phyloP scores from a whole-genome alignment of 2,888 invertebrate genomes.

The Agrochola lychnidis region DNA sequence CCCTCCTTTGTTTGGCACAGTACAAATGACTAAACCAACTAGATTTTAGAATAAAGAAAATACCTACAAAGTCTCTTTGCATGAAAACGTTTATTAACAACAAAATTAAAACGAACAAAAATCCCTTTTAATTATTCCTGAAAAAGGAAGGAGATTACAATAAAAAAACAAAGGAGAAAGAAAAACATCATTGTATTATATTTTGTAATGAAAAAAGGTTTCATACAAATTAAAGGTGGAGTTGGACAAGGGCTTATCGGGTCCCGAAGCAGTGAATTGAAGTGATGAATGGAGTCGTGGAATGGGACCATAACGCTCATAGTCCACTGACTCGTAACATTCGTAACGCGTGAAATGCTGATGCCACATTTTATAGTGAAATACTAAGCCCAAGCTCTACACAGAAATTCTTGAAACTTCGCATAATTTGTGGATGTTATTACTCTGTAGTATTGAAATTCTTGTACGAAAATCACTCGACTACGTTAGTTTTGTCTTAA shows the following conservation, averaged over 20 bases:
- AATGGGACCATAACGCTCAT: slow-evolving; percentile 29
- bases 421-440: neutral
- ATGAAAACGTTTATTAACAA: neutral
- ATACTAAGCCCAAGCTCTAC: neutral
- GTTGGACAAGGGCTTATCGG: slow-evolving; percentile 39
- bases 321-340: slow-evolving; percentile 34
- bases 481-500: neutral
- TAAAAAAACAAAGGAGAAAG: slow-evolving; percentile 16
- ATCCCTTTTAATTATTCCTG: neutral
- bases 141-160: slow-evolving; percentile 1
- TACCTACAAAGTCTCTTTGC: too few relatives aligned
- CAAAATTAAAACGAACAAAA: slow-evolving; percentile 5
- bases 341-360: slow-evolving; percentile 16
- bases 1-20: neutral
- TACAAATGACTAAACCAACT: neutral
- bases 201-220: slow-evolving; percentile 39
- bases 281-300: slow-evolving; percentile 37
- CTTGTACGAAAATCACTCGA: neutral
- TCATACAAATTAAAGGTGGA: slow-evolving; percentile 42
- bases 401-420: slow-evolving; percentile 14
- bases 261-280: slow-evolving; percentile 32
- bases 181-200: slow-evolving; percentile 19
- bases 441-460: neutral
- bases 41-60: neutral
- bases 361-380: slow-evolving; percentile 9